Evolutionary conservation across 2,888 invertebrate species (phyloP).

Genomic region (Heliothis peltigera): DNA sequence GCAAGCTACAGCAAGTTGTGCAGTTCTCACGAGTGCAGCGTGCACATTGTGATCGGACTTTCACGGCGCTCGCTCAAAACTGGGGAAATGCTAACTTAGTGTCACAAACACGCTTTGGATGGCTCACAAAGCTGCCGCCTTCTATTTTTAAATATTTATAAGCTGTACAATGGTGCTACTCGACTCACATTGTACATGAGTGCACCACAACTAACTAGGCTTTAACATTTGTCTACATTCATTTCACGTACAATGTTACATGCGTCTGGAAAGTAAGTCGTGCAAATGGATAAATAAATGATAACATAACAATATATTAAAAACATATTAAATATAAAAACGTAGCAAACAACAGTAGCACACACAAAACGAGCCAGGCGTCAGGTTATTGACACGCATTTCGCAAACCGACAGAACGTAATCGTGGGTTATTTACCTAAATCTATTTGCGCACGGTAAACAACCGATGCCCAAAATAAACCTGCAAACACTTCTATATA

Average conservation of each 20-base stretch:
- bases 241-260: no score
- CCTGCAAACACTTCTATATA: conserved; percentile 39
- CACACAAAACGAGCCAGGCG: not conserved
- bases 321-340: no score
- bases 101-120: conserved; percentile 13
- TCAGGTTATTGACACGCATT: not conserved
- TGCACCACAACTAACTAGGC: not conserved
- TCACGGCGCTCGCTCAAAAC: conserved; percentile 21
- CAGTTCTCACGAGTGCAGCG: conserved; percentile 19
- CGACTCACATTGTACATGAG: not conserved
- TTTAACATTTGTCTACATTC: no score
- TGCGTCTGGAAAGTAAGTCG: no score
- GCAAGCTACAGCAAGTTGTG: not conserved
- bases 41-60: conserved; percentile 49
- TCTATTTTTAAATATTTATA: conserved; percentile 1
- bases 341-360: no score
- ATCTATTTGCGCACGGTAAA: conserved; percentile 32
- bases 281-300: no score
- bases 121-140: not conserved
- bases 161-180: not conserved
- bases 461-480: conserved; percentile 28
- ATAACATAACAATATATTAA: no score
- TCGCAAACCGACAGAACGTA: conserved; percentile 12
- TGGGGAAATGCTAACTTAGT: conserved; percentile 39
- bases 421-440: conserved; percentile 24